Evolutionary conservation across 2,797 vertebrate species (phyloP).

Genomic region (Amazona finschi): DNA sequence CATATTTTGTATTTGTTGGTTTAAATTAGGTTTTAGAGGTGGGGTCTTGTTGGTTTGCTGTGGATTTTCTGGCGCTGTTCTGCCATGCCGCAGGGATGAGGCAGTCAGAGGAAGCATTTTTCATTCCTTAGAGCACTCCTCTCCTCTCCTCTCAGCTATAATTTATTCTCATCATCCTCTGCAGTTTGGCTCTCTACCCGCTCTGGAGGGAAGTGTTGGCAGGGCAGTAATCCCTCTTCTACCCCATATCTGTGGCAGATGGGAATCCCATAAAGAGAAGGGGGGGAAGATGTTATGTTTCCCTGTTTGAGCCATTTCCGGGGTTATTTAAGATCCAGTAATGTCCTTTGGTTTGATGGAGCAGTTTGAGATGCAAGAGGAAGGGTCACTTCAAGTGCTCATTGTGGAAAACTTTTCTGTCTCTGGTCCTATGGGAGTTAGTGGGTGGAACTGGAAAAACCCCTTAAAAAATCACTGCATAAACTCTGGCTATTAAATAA

Average conservation of each 20-base stretch:
- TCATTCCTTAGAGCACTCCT: background rate
- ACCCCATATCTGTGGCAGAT: background rate
- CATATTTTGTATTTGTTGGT: background rate
- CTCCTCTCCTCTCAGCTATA: background rate
- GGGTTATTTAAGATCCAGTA: background rate
- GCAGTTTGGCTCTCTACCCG: conserved; percentile 39
- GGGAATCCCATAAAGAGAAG: conserved; percentile 22
- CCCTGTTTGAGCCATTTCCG: fast-evolving
- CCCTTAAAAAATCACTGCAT: conserved; percentile 8
- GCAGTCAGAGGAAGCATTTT: background rate
- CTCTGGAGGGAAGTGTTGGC: conserved; percentile 16
- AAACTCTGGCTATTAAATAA: background rate
- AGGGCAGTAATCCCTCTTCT: conserved; percentile 32
- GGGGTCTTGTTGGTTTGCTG: background rate
- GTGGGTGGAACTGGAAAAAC: conserved; percentile 23
- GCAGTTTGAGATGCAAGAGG: background rate
- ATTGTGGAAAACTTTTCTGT: background rate
- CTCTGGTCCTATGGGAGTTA: background rate
- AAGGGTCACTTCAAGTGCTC: background rate
- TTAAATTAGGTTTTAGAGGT: background rate
- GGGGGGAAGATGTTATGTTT: background rate
- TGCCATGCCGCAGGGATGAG: background rate
- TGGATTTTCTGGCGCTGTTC: background rate
- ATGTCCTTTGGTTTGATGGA: background rate
- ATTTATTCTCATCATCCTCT: conserved; percentile 44